A percentile compares a stretch with the other conserved stretches of the same genome.
phyloP scores from a whole-genome alignment of 2,113 vertebrate species.

The Petrocephalus microphthalmus region DNA sequence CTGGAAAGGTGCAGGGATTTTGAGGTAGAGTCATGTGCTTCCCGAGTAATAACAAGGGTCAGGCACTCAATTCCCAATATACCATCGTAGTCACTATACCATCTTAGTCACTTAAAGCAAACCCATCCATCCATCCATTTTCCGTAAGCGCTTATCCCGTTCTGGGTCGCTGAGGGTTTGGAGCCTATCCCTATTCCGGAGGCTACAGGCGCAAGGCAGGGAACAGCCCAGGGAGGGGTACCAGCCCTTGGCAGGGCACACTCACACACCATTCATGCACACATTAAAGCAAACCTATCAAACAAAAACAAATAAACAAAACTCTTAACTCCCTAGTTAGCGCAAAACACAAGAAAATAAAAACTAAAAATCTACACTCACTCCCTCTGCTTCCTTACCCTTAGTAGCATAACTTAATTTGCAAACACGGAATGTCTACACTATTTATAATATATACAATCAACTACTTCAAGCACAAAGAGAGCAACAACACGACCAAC shows the following conservation, averaged over 20 bases:
- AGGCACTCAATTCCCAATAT: neutral
- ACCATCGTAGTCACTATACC: neutral
- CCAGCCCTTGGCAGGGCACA: no score
- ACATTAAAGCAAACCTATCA: no score
- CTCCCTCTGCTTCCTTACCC: neutral
- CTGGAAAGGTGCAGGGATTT: neutral
- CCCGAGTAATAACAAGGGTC: neutral
- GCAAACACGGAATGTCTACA: neutral
- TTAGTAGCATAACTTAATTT: neutral
- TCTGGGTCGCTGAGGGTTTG: no score
- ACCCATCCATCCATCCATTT: no score
- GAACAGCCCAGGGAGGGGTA: no score
- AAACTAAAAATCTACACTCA: neutral
- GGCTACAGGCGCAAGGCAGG: no score
- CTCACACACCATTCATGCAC: no score
- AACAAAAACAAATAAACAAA: neutral
- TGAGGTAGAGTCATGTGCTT: neutral
- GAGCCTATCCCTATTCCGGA: no score
- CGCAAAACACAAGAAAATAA: neutral
- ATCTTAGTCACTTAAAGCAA: neutral
- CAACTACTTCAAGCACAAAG: neutral
- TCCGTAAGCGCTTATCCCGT: no score
- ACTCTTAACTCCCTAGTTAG: neutral
- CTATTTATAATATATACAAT: neutral
- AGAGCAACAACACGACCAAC: neutral